These are phyloP conservation scores for Microctonus hyperodae DNA, from an alignment of 2,888 invertebrate species.

Conservation along the genomic window DNA sequence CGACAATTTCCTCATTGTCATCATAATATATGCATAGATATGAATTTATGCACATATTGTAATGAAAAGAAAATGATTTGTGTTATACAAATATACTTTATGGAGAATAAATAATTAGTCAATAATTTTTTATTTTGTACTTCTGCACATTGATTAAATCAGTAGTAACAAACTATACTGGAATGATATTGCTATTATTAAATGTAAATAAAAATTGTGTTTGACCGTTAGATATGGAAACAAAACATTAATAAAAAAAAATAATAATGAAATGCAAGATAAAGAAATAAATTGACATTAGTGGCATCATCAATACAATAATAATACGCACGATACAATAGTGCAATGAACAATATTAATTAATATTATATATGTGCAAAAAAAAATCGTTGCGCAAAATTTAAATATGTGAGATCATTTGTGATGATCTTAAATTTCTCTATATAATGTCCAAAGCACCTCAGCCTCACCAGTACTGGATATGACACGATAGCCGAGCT, in stretches of 20 bases:
- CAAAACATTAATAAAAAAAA: background rate
- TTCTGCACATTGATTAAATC: background rate
- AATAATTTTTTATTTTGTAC: background rate
- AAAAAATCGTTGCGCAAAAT: background rate
- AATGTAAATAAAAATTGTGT: background rate
- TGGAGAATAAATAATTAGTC: too few relatives aligned
- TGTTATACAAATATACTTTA: background rate
- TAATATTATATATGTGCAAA: background rate
- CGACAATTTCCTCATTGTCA: background rate
- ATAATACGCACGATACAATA: background rate
- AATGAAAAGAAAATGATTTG: background rate
- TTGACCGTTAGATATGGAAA: background rate
- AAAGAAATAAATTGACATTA: background rate
- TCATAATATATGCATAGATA: background rate
- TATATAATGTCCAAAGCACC: constrained; percentile 83
- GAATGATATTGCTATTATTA: background rate
- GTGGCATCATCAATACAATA: background rate
- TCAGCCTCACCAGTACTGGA: constrained; percentile 83
- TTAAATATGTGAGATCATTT: constrained; percentile 9
- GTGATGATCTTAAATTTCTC: constrained; percentile 70
- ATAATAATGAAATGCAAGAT: background rate
- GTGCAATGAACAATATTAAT: constrained; percentile 15
- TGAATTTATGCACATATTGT: background rate
- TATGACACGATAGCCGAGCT: constrained; percentile 80
- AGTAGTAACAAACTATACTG: background rate